Percentiles rank a stretch among this genome's conserved stretches.
phyloP scores from a whole-genome alignment of 2,888 invertebrate genomes.

The Cephus sareptanus region DNA sequence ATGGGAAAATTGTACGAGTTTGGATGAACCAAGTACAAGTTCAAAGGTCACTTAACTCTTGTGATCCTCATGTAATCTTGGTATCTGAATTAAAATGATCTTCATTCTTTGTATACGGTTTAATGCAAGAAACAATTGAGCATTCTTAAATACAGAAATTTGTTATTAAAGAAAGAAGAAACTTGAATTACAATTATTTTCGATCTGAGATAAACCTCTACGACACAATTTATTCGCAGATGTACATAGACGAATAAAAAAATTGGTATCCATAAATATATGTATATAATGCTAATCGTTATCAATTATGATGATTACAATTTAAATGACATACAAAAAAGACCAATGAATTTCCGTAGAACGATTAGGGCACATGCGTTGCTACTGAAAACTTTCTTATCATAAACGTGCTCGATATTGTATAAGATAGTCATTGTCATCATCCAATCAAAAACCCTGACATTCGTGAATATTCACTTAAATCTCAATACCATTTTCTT shows the following conservation, averaged over 20 bases:
- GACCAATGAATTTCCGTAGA: slow-evolving; percentile 29
- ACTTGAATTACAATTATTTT: background rate
- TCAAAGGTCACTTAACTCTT: slow-evolving; percentile 4
- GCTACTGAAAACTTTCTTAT: background rate
- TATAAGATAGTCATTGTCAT: background rate
- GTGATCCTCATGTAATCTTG: background rate
- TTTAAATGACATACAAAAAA: slow-evolving; percentile 37
- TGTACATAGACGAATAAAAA: slow-evolving; percentile 48
- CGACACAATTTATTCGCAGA: slow-evolving; percentile 49
- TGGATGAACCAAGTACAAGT: slow-evolving; percentile 25
- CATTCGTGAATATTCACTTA: background rate
- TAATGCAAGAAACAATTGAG: background rate
- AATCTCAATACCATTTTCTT: background rate
- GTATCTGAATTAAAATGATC: background rate
- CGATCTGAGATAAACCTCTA: slow-evolving; percentile 25
- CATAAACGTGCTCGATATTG: background rate
- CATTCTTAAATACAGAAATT: slow-evolving; percentile 13
- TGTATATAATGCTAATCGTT: slow-evolving; percentile 46
- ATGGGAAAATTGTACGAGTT: slow-evolving; percentile 27
- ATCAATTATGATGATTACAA: slow-evolving; percentile 46
- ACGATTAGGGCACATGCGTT: slow-evolving; percentile 20
- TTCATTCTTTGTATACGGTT: background rate
- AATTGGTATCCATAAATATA: slow-evolving; percentile 56
- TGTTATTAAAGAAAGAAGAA: slow-evolving; percentile 17
- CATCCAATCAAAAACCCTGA: background rate